Conservation (phyloP, 2,888 invertebrate genomes). For the Osmoderma eremita region DNA sequence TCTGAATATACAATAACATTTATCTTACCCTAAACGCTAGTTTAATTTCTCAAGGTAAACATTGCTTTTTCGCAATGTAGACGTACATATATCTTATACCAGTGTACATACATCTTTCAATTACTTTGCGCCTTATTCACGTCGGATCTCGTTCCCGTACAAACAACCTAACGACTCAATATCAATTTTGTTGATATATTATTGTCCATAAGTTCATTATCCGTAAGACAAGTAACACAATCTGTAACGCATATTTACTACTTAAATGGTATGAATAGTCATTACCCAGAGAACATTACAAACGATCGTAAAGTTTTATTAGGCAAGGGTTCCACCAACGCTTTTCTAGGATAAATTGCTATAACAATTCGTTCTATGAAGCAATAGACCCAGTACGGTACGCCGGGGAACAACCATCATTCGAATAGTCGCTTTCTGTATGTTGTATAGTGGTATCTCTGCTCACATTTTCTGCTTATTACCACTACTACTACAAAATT, state of each 20-base stretch:
- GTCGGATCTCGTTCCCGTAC: background rate
- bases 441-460: background rate
- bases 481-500: too few relatives aligned
- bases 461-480: background rate
- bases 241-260: background rate
- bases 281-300: conserved; percentile 14
- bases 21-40: too few relatives aligned
- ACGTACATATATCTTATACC: background rate
- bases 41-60: too few relatives aligned
- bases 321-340: conserved; percentile 24
- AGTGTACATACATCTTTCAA: background rate
- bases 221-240: conserved; percentile 2
- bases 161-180: background rate
- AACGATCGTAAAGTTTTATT: conserved; percentile 21
- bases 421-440: background rate
- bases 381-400: background rate
- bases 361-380: conserved; percentile 14
- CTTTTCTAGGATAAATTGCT: conserved; percentile 17
- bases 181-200: conserved; percentile 10
- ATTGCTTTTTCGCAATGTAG: too few relatives aligned
- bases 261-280: conserved; percentile 17
- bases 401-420: background rate
- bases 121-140: conserved; percentile 1
- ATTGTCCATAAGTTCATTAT: conserved; percentile 10
- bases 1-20: too few relatives aligned